Base-by-base conservation (phyloP, 23 tunicate species). In the Botrylloides violaceus region DNA sequence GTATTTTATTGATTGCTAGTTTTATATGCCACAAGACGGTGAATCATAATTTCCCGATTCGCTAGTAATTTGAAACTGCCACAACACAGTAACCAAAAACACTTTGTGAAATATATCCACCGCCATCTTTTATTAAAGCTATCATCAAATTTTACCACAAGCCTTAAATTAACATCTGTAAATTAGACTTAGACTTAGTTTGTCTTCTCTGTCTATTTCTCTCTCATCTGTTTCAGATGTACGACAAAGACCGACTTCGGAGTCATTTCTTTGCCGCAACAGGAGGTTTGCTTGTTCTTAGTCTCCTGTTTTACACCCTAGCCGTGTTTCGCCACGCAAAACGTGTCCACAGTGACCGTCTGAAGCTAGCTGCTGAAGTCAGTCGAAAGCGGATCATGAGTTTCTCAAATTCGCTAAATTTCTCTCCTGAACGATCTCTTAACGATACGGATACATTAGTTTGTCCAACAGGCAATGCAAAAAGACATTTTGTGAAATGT, bases 201-300 rank as follows among this genome's bases (percentile, higher is more conserved):
- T n/a, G n/a, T n/a, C n/a, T n/a, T n/a, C n/a, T n/a, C n/a, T n/a
- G n/a, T n/a, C n/a, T n/a, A n/a, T n/a, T n/a, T n/a, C n/a, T n/a
- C n/a, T n/a, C 53, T 43, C 53, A 7, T 15, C 12, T 43, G 25
- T 55, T 75, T 24, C 80, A 88, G 96, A 55, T 82, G 15, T 88
- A 88, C 96, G 82, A 88, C 84, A 82, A 88, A 50, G 60, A 57
- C 15, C 36, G 66, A 28, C 72, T 88, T 19, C 75, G 96, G 37
- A 50, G 34, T 37, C 36, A 48, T 24, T 73, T 88, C 27, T 88
- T 88, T 38, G 96, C 91, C 23, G 64, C 61, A 18, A 73, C 75
- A 18, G 79, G 81, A 21, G 48, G 78, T 32, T 88, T 83, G 63
- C 73, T 88, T 2, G 49, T 88, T 2, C 59, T 71, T 23, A 80